phyloP scores from a whole-genome alignment of 2,888 invertebrate species.

The Psococerastis gibbosa region DNA sequence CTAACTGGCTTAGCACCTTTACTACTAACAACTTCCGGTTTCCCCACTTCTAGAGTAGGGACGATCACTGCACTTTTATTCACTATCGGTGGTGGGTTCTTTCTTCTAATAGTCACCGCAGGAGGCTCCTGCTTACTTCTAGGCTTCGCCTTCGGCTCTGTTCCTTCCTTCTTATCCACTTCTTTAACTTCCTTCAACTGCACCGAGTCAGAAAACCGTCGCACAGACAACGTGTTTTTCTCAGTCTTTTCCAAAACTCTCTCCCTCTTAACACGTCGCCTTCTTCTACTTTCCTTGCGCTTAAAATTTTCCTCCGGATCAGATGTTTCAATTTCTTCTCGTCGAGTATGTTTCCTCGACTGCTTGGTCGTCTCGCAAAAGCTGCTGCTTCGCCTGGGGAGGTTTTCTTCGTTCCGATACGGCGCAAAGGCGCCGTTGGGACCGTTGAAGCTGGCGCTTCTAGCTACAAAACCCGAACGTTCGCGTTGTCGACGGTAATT shows the following conservation, averaged over 20 bases:
- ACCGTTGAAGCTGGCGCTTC: conserved; percentile 8
- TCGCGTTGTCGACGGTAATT: background rate
- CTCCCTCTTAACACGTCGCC: background rate
- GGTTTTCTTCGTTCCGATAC: background rate
- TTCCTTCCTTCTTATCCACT: background rate
- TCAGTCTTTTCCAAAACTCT: background rate
- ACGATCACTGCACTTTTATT: background rate
- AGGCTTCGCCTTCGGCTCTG: background rate
- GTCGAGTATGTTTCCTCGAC: too few species aligned
- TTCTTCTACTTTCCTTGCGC: background rate
- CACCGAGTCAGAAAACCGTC: background rate
- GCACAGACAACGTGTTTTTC: background rate
- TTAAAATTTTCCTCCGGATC: background rate
- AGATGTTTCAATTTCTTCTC: background rate
- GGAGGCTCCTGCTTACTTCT: background rate
- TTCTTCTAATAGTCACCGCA: background rate
- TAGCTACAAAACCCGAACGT: background rate
- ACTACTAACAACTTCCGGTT: background rate
- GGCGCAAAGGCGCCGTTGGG: conserved; percentile 1
- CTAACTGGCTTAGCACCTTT: background rate
- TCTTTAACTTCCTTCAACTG: background rate
- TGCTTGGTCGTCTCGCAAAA: background rate
- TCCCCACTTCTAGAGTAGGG: background rate
- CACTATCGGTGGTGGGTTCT: background rate
- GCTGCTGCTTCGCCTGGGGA: conserved; percentile 7